These are phyloP conservation scores for Teleopsis dalmanni DNA, from an alignment of 1,140 invertebrate genomes.

Conservation along the genomic window DNA sequence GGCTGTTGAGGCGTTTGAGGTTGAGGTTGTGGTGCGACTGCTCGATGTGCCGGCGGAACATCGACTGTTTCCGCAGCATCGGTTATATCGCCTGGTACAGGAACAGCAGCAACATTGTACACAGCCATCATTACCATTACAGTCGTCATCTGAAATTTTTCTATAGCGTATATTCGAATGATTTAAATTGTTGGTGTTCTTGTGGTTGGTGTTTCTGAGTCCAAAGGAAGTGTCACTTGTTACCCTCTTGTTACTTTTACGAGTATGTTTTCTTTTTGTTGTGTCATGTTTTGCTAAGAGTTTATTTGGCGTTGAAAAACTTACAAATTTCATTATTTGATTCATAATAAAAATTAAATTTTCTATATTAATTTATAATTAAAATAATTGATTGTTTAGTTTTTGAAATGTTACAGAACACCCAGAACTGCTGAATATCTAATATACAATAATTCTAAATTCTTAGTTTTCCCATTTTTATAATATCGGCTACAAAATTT, in stretches of 20 bases:
- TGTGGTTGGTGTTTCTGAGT: too few species aligned
- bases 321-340: too few species aligned
- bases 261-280: slow-evolving; percentile 6
- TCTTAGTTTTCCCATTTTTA: too few species aligned
- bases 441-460: too few species aligned
- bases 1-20: slow-evolving; percentile 7
- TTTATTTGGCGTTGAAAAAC: too few species aligned
- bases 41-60: slow-evolving; percentile 24
- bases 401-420: too few species aligned
- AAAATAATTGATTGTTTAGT: too few species aligned
- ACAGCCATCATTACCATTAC: not conserved
- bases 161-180: slow-evolving; percentile 6
- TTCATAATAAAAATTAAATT: too few species aligned
- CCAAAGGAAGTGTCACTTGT: not conserved
- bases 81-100: slow-evolving; percentile 16
- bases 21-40: slow-evolving; percentile 10
- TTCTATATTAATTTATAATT: too few species aligned
- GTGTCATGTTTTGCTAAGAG: not conserved
- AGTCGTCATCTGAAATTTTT: slow-evolving; percentile 15
- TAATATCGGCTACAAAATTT: too few species aligned
- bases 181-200: not conserved
- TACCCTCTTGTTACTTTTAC: slow-evolving; percentile 11
- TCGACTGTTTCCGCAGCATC: slow-evolving; percentile 25
- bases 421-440: too few species aligned
- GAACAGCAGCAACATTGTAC: not conserved